Evolutionary conservation across 2,797 vertebrate species (phyloP), one percentile per base, ranked within the genome.

Genomic region (Glyptemys insculpta): DNA sequence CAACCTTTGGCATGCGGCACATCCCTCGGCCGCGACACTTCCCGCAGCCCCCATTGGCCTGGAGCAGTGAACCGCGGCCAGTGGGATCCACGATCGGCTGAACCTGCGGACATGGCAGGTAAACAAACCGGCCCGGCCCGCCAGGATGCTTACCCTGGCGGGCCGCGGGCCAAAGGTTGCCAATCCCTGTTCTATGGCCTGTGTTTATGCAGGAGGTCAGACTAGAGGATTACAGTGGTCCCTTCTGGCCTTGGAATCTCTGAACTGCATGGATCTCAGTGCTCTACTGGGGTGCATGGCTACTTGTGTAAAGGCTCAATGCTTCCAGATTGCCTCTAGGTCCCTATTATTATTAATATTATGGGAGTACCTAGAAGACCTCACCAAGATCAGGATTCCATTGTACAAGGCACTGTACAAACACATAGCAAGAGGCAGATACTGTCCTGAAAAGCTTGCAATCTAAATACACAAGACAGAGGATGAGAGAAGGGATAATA

Each of bases 311-410:
- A 15, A 8, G 0, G 0, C 68, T 18, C 18, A 79, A 5, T 41
- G 47, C 12, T 80, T 2, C 41, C 0, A 0, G 29, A 0, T 11
- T 79, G 12, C 2, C 59, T 82, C 87, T 62, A 41, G 57, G 4
- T 3, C 76, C 8, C 15, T 6, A 5, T 49, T 92, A 47, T 21
- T 56, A 50, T 15, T 9, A 5, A 31, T 92, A 52, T 21, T 57
- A 50, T 56, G 21, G 3, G 4, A 23, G 27, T 37, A 57, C 23
- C 37, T 81, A 68, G 65, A 34, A 34, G n/a, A 18, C 29, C 34
- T 15, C 18, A 37, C 4, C 65, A 72, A 37, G 68, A 72, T 72
- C 37, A 72, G 37, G 68, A 16, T 31, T 62, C 15, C 59, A 62
- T 62, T 62, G 79, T 80, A 57, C 12, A 29, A 12, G 85, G 37